Percentiles rank a stretch among this genome's conserved stretches.
Conservation (phyloP, 2,113 vertebrate species). For the Dicaeum eximium region DNA sequence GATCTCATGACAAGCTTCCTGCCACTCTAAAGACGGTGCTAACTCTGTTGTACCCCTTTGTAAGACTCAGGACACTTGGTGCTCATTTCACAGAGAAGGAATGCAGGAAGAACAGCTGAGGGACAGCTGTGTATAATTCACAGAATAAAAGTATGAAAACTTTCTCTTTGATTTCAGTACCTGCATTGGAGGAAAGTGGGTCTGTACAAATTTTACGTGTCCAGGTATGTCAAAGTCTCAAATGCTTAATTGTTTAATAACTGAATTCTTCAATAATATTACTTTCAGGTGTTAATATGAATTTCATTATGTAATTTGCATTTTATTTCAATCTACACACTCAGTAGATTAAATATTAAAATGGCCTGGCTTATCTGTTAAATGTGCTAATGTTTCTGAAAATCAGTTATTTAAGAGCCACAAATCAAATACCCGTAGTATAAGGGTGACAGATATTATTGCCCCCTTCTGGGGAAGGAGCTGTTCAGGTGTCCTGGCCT, state of each 20-base stretch:
- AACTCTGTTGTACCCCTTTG: background rate
- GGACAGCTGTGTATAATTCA: background rate
- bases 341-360: background rate
- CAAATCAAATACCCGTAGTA: background rate
- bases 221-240: constrained; percentile 74
- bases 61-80: background rate
- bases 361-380: background rate
- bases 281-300: background rate
- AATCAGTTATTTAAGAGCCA: background rate
- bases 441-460: background rate
- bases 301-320: background rate
- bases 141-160: background rate
- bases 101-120: background rate
- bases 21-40: background rate
- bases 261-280: background rate
- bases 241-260: background rate
- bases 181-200: constrained; percentile 87
- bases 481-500: background rate
- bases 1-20: background rate
- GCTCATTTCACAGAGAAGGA: background rate
- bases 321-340: background rate
- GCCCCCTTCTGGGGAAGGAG: background rate
- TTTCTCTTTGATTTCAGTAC: constrained; percentile 80
- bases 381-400: background rate
- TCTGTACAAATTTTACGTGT: constrained; percentile 87